phyloP scores from a whole-genome alignment of 2,113 vertebrate genomes.

The Holacanthus passer region DNA sequence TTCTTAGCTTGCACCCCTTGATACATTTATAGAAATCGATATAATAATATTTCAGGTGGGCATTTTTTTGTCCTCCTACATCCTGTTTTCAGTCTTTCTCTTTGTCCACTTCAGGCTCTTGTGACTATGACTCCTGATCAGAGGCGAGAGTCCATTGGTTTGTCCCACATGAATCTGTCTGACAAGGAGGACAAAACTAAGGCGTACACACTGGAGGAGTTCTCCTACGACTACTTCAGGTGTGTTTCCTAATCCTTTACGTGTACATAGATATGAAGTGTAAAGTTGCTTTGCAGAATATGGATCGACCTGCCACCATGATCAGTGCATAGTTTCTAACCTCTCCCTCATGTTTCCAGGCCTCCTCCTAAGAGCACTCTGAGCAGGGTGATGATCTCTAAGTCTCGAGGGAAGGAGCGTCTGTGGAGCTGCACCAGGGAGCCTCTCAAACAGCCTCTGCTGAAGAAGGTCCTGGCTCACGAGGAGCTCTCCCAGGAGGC shows the following conservation, averaged over 20 bases:
- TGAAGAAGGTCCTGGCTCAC: constrained; percentile 93
- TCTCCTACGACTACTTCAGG: constrained; percentile 98
- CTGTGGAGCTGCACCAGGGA: constrained; percentile 96
- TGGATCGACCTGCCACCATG: background rate
- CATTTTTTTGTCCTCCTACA: background rate
- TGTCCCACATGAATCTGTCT: constrained; percentile 85
- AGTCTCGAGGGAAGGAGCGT: constrained; percentile 93
- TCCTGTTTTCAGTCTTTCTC: background rate
- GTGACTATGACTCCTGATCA: constrained; percentile 97
- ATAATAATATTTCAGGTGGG: background rate
- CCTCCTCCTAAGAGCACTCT: constrained; percentile 96
- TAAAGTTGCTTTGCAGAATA: no score
- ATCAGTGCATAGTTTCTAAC: background rate
- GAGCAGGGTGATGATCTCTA: constrained; percentile 97
- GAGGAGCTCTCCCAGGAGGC: constrained; percentile 97
- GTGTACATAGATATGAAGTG: background rate
- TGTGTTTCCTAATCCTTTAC: constrained; percentile 52
- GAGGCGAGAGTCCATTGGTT: constrained; percentile 89
- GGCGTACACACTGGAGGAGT: constrained; percentile 96
- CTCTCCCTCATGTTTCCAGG: constrained; percentile 71
- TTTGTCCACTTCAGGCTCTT: constrained; percentile 85
- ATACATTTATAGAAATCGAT: no score
- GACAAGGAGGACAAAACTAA: constrained; percentile 89
- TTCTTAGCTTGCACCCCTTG: no score
- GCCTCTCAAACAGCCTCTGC: constrained; percentile 94